Conservation (phyloP, 2,888 invertebrate species). For the Gortyna flavago region DNA sequence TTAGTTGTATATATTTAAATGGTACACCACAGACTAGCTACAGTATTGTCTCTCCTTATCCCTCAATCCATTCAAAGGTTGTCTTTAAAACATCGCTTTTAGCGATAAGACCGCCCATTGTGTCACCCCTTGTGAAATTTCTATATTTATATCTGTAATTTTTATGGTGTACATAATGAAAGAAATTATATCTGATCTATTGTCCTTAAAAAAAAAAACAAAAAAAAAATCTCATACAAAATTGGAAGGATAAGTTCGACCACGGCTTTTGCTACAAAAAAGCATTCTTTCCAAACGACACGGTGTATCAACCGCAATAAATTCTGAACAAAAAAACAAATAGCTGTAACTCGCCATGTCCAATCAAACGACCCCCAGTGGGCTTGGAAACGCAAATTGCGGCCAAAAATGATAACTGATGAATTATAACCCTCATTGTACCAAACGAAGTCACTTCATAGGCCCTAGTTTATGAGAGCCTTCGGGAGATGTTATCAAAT, state of each 20-base stretch:
- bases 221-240: neutral
- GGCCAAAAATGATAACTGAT: constrained; percentile 85
- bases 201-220: constrained; percentile 13
- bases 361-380: constrained; percentile 82
- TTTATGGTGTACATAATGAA: too few relatives aligned
- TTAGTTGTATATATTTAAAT: too few relatives aligned
- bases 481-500: constrained; percentile 79
- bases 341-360: constrained; percentile 76
- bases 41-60: neutral
- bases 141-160: neutral
- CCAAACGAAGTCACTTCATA: constrained; percentile 77
- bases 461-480: constrained; percentile 74
- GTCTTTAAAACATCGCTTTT: neutral
- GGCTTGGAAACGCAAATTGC: constrained; percentile 77
- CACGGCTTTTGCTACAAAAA: neutral
- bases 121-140: neutral
- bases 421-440: constrained; percentile 77
- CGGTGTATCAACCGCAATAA: constrained; percentile 66
- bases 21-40: neutral
- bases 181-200: neutral
- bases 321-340: constrained; percentile 69
- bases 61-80: neutral
- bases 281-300: constrained; percentile 42
- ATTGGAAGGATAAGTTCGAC: constrained; percentile 7
- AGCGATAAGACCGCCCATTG: neutral